Percentiles rank a stretch among this genome's conserved stretches.
These are phyloP conservation scores for Bombycilla garrulus DNA, from an alignment of 2,113 vertebrate genomes.

Conservation along the genomic window DNA sequence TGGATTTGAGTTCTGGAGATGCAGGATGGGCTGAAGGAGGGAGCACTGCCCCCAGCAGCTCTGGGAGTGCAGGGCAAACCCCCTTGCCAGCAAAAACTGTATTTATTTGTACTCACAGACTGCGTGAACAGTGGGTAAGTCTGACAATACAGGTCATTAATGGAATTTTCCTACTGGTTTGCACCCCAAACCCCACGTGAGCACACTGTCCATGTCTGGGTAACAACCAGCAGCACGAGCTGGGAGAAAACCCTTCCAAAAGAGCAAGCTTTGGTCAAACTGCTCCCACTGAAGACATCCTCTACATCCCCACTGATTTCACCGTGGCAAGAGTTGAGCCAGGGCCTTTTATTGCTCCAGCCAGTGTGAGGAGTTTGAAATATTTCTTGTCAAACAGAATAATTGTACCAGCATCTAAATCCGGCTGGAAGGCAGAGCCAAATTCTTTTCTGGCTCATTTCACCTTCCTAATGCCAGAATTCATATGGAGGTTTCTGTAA, in stretches of 20 bases:
- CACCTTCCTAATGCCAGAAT: not conserved
- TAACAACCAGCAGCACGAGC: not conserved
- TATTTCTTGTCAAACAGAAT: slow-evolving; percentile 34
- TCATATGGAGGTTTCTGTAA: not conserved
- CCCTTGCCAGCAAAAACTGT: not conserved
- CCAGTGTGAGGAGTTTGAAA: not conserved
- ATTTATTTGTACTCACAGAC: not conserved
- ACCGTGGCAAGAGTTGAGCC: not conserved
- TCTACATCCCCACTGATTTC: not conserved
- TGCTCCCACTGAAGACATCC: not conserved
- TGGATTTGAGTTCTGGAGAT: not conserved
- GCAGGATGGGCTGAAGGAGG: not conserved
- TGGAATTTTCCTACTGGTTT: not conserved
- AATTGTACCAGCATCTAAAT: not conserved
- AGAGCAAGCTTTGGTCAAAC: not conserved
- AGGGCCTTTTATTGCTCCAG: not conserved
- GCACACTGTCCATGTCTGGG: rapidly evolving
- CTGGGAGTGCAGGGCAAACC: not conserved
- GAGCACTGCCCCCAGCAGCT: not conserved
- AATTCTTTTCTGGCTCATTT: slow-evolving; percentile 36
- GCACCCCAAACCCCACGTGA: not conserved
- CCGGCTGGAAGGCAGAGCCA: not conserved
- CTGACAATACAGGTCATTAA: rapidly evolving
- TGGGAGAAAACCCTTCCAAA: not conserved
- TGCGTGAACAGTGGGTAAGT: not conserved